phyloP scores from a whole-genome alignment of 2,113 vertebrate species.

The Protobothrops flavoviridis region DNA sequence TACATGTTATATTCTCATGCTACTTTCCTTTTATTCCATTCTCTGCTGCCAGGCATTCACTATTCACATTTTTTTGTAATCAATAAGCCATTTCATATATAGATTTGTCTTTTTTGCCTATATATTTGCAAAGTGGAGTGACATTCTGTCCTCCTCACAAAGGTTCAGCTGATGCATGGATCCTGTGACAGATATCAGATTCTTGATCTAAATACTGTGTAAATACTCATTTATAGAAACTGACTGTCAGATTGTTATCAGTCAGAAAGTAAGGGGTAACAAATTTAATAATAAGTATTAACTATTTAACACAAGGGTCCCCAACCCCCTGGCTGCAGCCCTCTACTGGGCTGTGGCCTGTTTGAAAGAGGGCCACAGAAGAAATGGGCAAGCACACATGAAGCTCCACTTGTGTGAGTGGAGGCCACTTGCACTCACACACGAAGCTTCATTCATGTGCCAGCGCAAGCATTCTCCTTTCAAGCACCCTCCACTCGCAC shows the following conservation, averaged over 20 bases:
- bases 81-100: background rate
- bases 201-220: background rate
- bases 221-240: background rate
- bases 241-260: background rate
- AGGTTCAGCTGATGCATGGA: background rate
- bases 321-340: too few relatives aligned
- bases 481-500: too few relatives aligned
- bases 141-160: background rate
- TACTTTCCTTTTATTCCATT: background rate
- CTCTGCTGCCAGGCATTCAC: background rate
- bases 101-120: background rate
- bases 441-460: too few relatives aligned
- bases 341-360: too few relatives aligned
- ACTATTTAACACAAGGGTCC: background rate
- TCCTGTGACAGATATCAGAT: background rate
- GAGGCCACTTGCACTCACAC: too few relatives aligned
- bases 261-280: background rate
- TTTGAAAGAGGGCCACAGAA: too few relatives aligned
- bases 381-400: too few relatives aligned
- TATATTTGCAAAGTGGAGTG: background rate
- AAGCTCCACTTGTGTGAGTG: too few relatives aligned
- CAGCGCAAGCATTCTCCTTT: too few relatives aligned
- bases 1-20: background rate
- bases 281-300: background rate
- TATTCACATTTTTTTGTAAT: background rate